Evolutionary conservation across 2,797 vertebrate genomes (phyloP).

Genomic region (Gymnodraco acuticeps): DNA sequence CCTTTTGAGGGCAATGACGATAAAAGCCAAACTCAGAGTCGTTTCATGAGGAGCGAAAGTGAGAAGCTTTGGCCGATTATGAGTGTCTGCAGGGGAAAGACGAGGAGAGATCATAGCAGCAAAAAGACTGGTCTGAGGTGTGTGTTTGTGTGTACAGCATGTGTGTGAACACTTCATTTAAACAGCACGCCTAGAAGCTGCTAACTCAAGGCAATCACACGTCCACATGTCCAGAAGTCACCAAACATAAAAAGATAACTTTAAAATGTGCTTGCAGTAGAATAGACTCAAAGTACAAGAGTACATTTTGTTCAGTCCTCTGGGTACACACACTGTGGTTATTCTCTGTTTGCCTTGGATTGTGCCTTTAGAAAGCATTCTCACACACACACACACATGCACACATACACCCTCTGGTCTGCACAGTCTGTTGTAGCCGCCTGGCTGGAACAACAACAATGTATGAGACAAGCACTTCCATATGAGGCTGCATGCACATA

Average conservation of each 20-base stretch:
- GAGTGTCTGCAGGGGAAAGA: constrained; percentile 61
- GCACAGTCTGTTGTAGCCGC: constrained; percentile 63
- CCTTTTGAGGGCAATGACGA: constrained; percentile 58
- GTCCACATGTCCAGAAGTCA: constrained; percentile 28
- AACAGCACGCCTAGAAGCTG: constrained; percentile 26
- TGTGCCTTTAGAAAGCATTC: constrained; percentile 25
- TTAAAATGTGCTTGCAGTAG: constrained; percentile 19
- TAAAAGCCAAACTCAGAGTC: constrained; percentile 66
- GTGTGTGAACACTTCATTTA: constrained; percentile 40
- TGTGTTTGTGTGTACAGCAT: not conserved
- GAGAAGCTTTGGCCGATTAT: constrained; percentile 62
- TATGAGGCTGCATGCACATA: constrained; percentile 74
- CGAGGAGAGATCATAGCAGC: constrained; percentile 49
- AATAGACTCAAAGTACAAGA: constrained; percentile 32
- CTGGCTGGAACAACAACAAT: constrained; percentile 81
- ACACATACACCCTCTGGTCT: constrained; percentile 41
- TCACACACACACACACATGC: constrained; percentile 13
- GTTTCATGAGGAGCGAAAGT: constrained; percentile 63
- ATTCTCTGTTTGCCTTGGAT: constrained; percentile 43
- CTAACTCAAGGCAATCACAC: constrained; percentile 7
- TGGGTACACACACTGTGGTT: constrained; percentile 37
- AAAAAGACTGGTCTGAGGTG: constrained; percentile 44
- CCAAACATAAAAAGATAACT: constrained; percentile 36
- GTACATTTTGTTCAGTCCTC: constrained; percentile 59
- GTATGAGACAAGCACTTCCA: constrained; percentile 83